A percentile compares a stretch with the other conserved stretches of the same genome.
phyloP scores from a whole-genome alignment of 2,113 vertebrate species.

The Nannobrachium achirus region DNA sequence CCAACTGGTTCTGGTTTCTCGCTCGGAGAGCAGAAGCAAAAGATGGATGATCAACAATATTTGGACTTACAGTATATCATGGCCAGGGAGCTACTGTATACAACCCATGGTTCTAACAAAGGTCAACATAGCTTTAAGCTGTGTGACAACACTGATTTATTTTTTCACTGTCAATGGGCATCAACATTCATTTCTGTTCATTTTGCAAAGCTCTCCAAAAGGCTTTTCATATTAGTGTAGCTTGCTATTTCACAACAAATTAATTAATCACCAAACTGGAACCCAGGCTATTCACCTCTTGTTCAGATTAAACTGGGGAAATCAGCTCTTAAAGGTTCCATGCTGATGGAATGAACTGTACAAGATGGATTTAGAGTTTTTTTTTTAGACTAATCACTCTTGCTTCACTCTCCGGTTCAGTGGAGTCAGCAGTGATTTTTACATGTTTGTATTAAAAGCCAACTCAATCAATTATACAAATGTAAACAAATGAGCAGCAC shows the following conservation, averaged over 20 bases:
- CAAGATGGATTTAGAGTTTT: constrained; percentile 19
- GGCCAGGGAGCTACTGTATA: no score
- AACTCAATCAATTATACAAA: no score
- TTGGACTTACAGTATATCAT: no score
- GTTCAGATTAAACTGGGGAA: constrained; percentile 39
- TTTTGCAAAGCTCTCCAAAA: constrained; percentile 46
- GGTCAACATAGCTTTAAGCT: constrained; percentile 39
- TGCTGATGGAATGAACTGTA: constrained; percentile 49
- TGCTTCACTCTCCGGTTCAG: constrained; percentile 22
- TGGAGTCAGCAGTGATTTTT: no score
- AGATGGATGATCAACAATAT: no score
- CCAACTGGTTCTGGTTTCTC: no score
- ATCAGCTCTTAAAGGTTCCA: constrained; percentile 30
- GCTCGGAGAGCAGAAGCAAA: no score
- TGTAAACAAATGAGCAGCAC: no score
- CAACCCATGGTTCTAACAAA: no score
- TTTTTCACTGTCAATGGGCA: constrained; percentile 28
- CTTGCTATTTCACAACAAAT: constrained; percentile 39
- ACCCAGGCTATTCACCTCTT: constrained; percentile 20
- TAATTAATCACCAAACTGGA: constrained; percentile 33
- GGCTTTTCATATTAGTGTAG: constrained; percentile 36
- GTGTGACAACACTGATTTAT: constrained; percentile 19
- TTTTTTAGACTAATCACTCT: constrained; percentile 38
- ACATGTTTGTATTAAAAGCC: no score
- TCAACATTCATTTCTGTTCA: constrained; percentile 52